Percentiles rank a stretch among this genome's conserved stretches.
phyloP scores from a whole-genome alignment of 2,797 vertebrate genomes.

The Anabas testudineus region DNA sequence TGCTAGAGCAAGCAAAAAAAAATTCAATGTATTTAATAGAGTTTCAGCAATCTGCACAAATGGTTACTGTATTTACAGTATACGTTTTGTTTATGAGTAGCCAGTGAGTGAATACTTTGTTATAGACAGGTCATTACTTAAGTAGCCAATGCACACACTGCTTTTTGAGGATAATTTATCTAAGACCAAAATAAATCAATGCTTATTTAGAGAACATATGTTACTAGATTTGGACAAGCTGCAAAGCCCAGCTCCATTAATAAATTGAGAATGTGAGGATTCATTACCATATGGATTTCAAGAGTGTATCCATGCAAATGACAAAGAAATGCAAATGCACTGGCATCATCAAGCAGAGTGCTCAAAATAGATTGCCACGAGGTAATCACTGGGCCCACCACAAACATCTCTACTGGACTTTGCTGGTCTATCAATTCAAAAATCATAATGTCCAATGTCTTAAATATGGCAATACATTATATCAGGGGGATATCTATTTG shows the following conservation, averaged over 20 bases:
- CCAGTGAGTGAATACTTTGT: slow-evolving; percentile 73
- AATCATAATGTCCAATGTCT: slow-evolving; percentile 81
- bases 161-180: slow-evolving; percentile 79
- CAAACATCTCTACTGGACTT: slow-evolving; percentile 73
- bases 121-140: slow-evolving; percentile 83
- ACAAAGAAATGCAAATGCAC: slow-evolving; percentile 83
- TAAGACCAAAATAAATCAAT: slow-evolving; percentile 84
- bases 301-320: slow-evolving; percentile 83
- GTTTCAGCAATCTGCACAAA: slow-evolving; percentile 58
- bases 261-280: slow-evolving; percentile 86
- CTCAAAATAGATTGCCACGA: slow-evolving; percentile 85
- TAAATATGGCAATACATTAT: slow-evolving; percentile 82
- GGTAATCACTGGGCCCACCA: slow-evolving; percentile 72
- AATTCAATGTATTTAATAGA: slow-evolving; percentile 45
- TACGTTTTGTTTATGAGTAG: slow-evolving; percentile 75
- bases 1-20: slow-evolving; percentile 56
- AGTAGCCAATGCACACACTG: slow-evolving; percentile 69
- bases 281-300: slow-evolving; percentile 84
- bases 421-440: slow-evolving; percentile 81
- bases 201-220: slow-evolving; percentile 84
- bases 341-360: slow-evolving; percentile 83
- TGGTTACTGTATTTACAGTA: slow-evolving; percentile 44
- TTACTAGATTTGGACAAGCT: slow-evolving; percentile 81
- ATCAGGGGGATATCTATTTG: slow-evolving; percentile 82
- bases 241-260: slow-evolving; percentile 82